Evolutionary conservation across 1,140 invertebrate species (phyloP), one percentile per base, ranked within the genome.

Genomic region (Trichonephila inaurata): DNA sequence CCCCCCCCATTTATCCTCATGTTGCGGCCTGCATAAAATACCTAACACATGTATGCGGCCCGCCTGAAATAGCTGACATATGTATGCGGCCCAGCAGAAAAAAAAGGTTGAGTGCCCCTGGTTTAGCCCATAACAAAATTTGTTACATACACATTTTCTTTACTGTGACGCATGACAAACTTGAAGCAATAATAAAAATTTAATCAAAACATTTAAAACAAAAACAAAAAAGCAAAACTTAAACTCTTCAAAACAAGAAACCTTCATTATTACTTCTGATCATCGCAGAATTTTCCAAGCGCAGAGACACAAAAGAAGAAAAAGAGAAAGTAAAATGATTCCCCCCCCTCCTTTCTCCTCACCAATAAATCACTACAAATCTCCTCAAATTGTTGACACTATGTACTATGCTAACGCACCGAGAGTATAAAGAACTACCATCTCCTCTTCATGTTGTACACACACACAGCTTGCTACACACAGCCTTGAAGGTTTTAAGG

Each of bases 361-460:
- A 77, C 69, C 69, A 33, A 92, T 92, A 92, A 92, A 92, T 92
- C 91, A 86, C 91, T 28, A 92, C 91, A 92, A 92, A 92, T 87
- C 91, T 86, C 58, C 64, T 40, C 60, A 92, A 86, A 92, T 86
- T 86, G 91, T 92, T 92, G 91, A 92, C 83, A 86, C 91, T 77
- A 24, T 87, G 91, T 72, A 61, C 58, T 72, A 86, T 92, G 77
- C 89, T 83, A 62, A 69, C 64, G 33, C 89, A n/a, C 28, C 16
- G 60, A 66, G 60, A 64, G 83, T 91, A 91, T 83, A 91, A 82
- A 91, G 12, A 28, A 77, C 81, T 61, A 44, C 61, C 28, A 19
- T 51, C 60, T 77, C 24, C 91, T 83, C 82, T 40, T 40, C 81
- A 51, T 91, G 51, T 40, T 33, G 72, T 44, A 72, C 64, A 62